Base-by-base conservation (phyloP, 2,797 vertebrate genomes). In the Parambassis ranga region DNA sequence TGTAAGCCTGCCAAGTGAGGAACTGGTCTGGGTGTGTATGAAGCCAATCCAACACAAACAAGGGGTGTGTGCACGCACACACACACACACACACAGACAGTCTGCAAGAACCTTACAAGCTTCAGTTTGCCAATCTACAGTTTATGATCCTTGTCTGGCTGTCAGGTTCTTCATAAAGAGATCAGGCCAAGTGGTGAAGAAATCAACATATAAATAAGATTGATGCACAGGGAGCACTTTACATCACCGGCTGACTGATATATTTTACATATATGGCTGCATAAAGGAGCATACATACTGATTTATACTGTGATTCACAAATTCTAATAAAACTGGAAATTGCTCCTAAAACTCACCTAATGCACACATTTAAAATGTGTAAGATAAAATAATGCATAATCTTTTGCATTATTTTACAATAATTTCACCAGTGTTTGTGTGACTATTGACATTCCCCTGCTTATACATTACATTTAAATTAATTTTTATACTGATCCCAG, bases 1-100 rank as follows among this genome's bases (percentile, higher is more conserved):
- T 89, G 85, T 83, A 65, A 49, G 61, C 22, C 70, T 89, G 90
- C 88, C 90, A 92, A 91, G 80, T 39, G 77, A 69, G 69, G 86
- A 74, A 26, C 72, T 65, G 81, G 83, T 81, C 68, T 64, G 86
- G 57, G 81, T 75, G 36, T 65, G 79, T 51, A 51, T 47, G 65
- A 62, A 61, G 63, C 77, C 78, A 65, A 71, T 57, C 44, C 69
- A 37, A 31, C 64, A 35, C 43, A 47, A 36, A 46, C 50, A 56
- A 15, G 27, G 13, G 6, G 8, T 14, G 22, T 37, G n/a, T 4
- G 7, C 28, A 23, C 20, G 2, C 18, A 18, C 23, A 9, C 39
- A n/a, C 18, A 18, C 23, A 9, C 39, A n/a, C 75, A 51, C 59
- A 59, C 49, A 30, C 49, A 62, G 18, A 1, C 49, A 26, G 52